A percentile compares a stretch with the other conserved stretches of the same genome.
phyloP scores from a whole-genome alignment of 2,113 vertebrate genomes.

The Tragelaphus strepsiceros region DNA sequence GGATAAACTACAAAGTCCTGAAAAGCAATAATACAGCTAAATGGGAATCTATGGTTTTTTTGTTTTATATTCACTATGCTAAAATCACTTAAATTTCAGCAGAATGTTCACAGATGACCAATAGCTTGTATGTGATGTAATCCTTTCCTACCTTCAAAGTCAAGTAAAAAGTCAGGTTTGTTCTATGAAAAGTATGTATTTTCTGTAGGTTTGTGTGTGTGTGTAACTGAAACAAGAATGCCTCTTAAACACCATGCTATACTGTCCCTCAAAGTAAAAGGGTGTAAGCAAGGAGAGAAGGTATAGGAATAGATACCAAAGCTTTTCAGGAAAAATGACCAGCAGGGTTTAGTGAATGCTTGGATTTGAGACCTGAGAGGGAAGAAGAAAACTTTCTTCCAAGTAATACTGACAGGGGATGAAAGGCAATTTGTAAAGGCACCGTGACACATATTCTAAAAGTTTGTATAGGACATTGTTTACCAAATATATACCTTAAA shows the following conservation, averaged over 20 bases:
- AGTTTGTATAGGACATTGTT: background rate
- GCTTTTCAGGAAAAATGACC: background rate
- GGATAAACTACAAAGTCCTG: background rate
- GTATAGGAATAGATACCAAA: background rate
- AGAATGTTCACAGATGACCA: background rate
- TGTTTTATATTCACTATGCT: background rate
- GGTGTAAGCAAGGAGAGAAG: background rate
- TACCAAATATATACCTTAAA: background rate
- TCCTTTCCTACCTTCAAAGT: background rate
- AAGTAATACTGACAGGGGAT: background rate
- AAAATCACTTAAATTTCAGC: background rate
- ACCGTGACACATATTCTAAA: background rate
- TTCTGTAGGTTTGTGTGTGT: background rate
- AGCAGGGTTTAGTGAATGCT: background rate
- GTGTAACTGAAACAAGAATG: background rate
- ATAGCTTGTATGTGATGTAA: background rate
- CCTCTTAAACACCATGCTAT: background rate
- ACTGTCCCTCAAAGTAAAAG: background rate
- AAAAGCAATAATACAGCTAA: background rate
- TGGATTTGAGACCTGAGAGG: background rate
- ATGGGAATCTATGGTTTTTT: background rate
- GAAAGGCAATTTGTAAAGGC: background rate
- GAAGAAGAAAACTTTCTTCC: background rate
- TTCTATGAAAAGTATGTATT: background rate
- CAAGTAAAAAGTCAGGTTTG: background rate